Base-by-base conservation (phyloP, 2,888 invertebrate genomes). In the Opisthograptis luteolata region DNA sequence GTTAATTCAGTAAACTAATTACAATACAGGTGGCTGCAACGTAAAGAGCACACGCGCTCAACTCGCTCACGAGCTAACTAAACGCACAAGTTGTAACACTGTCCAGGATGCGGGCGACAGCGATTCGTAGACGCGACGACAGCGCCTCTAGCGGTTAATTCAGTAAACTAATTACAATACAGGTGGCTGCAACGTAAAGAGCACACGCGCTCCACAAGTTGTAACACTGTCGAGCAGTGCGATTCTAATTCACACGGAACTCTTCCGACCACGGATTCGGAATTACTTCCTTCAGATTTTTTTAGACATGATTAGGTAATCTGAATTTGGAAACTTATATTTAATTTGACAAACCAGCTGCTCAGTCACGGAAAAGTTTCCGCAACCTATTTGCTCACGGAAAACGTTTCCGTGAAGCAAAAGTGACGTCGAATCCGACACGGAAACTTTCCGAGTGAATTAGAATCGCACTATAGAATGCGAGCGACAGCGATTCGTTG, bases 101-200 rank as follows among this genome's bases (percentile, higher is more conserved):
- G 20, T 20, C 1, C n/a, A 22, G 6, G 14, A 3, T 8, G 14
- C 30, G 14, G 1, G 25, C 25, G 25, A n/a, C 5, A 25, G 25
- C 25, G 25, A 10, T 2, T 25, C 4, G 25, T 3, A 10, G 10
- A 25, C n/a, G 3, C n/a, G n/a, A 3, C 14, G 9, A 17, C 28
- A 14, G 17, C 17, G 17, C 17, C 17, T 17, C 17, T 73, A 68
- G 60, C 48, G 62, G 68, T 75, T n/a, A n/a, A n/a, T n/a, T n/a
- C n/a, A n/a, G n/a, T n/a, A n/a, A 75, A 82, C 79, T 85, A 85
- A 86, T 87, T 84, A 85, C 80, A 82, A 81, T 86, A 85, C 82
- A 85, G 86, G 84, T 84, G 81, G 75, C 66, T 77, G 83, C 76
- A 77, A 69, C 82, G 75, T 77, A 78, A 80, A 76, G 80, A 81